Evolutionary conservation across 2,888 invertebrate species (phyloP), one percentile per base, ranked within the genome.

Genomic region (Tolmerus cingulatus): DNA sequence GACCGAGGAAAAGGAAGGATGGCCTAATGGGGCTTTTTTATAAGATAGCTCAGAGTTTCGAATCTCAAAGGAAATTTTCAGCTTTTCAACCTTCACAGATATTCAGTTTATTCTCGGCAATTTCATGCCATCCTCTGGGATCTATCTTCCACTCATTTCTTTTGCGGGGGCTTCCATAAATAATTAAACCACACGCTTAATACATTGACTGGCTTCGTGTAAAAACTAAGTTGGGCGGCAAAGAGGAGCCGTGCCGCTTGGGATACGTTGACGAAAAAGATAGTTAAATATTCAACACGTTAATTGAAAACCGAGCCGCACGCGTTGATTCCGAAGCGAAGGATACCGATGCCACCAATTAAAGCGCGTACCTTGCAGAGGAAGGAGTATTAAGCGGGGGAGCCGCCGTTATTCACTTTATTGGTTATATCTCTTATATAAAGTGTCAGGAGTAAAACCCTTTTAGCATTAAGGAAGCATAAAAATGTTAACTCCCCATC

Each of bases 41-140:
- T 1, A 16, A 23, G 43, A 40, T 46, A 43, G 4, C 78, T n/a
- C 23, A 5, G 30, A 55, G 55, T 81, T 81, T 30, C 55, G 34
- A 30, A 51, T 55, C 81, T 81, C 81, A 81, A 81, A 81, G 81
- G 55, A 81, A 81, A 81, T 51, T 78, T 78, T 43, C 9, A 78
- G 46, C 78, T 78, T 78, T 78, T 78, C 78, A 78, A 14, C 23
- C 78, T 46, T 23, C 16, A 43, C 46, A 78, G n/a, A 43, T 78
- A 78, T 40, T 19, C 40, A 37, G 40, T 78, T 46, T 43, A 40
- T 40, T 51, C 55, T 27, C 34, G 16, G 51, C 30, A 27, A 55
- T 51, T 30, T 81, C 7, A 55, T 16, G 23, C 16, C 34, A 30
- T 81, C 81, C 81, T 51, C 5, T 23, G 81, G 81, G 55, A 81